phyloP scores from a whole-genome alignment of 2,797 vertebrate genomes.

The Chiropotes sagulatus region DNA sequence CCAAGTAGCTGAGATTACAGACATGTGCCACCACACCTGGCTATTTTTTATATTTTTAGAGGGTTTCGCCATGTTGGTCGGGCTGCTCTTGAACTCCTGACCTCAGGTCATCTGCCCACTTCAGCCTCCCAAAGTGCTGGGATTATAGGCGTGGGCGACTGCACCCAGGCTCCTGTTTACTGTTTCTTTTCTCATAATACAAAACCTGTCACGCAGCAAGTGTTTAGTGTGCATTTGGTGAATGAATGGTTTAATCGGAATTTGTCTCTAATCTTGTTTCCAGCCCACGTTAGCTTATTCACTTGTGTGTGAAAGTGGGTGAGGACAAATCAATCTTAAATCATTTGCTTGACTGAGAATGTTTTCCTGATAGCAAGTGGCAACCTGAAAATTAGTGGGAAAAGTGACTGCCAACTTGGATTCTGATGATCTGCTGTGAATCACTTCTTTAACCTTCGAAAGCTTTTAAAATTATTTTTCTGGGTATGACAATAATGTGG shows the following conservation, averaged over 20 bases:
- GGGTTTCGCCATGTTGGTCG: too few relatives aligned
- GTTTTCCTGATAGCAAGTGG: not conserved
- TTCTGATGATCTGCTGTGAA: not conserved
- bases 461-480: not conserved
- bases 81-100: not conserved
- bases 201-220: not conserved
- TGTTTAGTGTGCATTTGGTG: not conserved
- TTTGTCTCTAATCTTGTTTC: slow-evolving; percentile 13
- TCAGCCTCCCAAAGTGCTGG: not conserved
- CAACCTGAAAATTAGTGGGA: not conserved
- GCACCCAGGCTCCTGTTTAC: not conserved
- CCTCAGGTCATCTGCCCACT: not conserved
- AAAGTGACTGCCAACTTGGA: not conserved
- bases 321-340: slow-evolving; percentile 11
- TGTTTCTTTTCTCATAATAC: not conserved
- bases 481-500: not conserved
- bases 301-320: not conserved
- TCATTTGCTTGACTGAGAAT: not conserved
- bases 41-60: not conserved
- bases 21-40: not conserved
- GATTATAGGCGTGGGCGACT: not conserved
- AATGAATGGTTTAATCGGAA: not conserved
- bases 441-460: not conserved
- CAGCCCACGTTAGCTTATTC: not conserved
- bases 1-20: not conserved